Base-by-base conservation (phyloP, 2,888 invertebrate species). In the Athalia circularis region DNA sequence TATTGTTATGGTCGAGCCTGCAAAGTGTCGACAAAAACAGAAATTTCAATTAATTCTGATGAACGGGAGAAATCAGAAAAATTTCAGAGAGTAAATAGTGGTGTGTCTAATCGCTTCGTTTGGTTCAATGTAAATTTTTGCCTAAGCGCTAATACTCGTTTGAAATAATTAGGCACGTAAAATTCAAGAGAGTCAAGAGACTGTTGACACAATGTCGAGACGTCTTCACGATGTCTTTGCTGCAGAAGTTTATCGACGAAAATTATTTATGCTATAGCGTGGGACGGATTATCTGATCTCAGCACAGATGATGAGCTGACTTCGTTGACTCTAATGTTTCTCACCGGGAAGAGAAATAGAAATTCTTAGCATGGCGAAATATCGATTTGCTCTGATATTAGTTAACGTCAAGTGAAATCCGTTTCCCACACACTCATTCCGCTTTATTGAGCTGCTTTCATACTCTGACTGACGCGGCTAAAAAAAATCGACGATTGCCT, bases 401-500 rank as follows among this genome's bases (percentile, higher is more conserved):
- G 52, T 67, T 52, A 50, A 13, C 50, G 13, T 67, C 47, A 29
- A 67, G 67, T 52, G 67, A 67, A 52, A 50, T 67, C 52, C 52
- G 43, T 52, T 68, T 52, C 54, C 29, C n/a, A 47, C 47, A 64
- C 57, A 47, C 59, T 59, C 45, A 59, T 72, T 7, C 47, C 13
- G 72, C 72, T 72, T 47, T 59, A 72, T 59, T 72, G 54, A 9
- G 54, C 9, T 54, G 9, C 54, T 54, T 5, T 5, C 3, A 48
- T 5, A 59, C 59, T 72, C 57, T 47, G 13, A 9, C 57, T 72
- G 11, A 13, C n/a, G 50, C 62, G 43, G 57, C 57, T 57, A 9
- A 9, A 59, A 72, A 72, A 47, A 59, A 15, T 47, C 59, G 59
- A 59, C 29, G 0, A 68, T 72, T 62, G 75, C 75, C 75, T 48